Evolutionary conservation across 1,140 invertebrate genomes (phyloP).

Genomic region (Phocides pigmalion): DNA sequence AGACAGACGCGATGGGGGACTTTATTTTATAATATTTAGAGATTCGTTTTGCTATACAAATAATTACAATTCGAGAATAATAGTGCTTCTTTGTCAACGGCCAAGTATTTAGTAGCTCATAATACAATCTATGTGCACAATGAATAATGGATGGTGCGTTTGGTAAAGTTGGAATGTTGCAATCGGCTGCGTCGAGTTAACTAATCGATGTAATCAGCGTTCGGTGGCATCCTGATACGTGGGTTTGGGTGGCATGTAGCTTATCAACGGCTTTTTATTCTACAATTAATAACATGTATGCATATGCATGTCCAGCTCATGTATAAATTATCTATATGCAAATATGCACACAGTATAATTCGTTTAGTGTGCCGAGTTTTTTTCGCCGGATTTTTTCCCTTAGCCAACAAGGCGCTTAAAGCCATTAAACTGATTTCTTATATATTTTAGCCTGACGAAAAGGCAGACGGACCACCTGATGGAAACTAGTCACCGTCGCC

Average conservation of each 20-base stretch:
- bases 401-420: too few relatives aligned
- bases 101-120: conserved; percentile 13
- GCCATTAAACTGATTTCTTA: too few relatives aligned
- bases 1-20: neutral
- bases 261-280: neutral
- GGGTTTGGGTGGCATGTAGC: conserved; percentile 2
- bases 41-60: too few relatives aligned
- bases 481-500: too few relatives aligned
- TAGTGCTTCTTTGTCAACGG: neutral
- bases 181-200: conserved; percentile 35
- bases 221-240: neutral
- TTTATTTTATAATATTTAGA: neutral
- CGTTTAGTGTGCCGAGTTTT: too few relatives aligned
- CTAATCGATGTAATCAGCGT: conserved; percentile 31
- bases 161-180: conserved; percentile 15
- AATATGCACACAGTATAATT: neutral
- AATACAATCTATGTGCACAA: conserved; percentile 30
- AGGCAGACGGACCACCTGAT: too few relatives aligned
- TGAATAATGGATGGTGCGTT: conserved; percentile 46
- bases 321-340: neutral
- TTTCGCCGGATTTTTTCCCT: too few relatives aligned
- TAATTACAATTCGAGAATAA: neutral
- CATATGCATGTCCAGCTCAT: neutral
- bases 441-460: too few relatives aligned
- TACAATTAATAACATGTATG: neutral